A percentile compares a stretch with the other conserved stretches of the same genome.
These are phyloP conservation scores for Acrobasis repandana DNA, from an alignment of 2,888 invertebrate species.

Conservation along the genomic window DNA sequence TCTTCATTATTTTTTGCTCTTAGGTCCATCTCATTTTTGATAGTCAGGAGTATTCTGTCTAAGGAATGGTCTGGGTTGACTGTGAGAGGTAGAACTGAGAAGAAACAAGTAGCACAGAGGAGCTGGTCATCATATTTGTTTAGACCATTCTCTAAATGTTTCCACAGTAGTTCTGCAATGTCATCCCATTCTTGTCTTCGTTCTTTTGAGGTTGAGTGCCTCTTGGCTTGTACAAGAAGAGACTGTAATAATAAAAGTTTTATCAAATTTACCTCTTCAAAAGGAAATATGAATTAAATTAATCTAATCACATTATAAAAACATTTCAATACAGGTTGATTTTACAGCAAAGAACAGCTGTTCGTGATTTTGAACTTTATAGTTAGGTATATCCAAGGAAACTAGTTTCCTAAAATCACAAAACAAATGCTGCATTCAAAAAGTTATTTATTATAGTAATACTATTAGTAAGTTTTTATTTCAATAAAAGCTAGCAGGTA, in stretches of 20 bases:
- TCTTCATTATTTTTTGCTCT: conserved; percentile 29
- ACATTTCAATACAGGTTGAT: too few relatives aligned
- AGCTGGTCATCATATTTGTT: conserved; percentile 66
- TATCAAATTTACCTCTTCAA: neutral
- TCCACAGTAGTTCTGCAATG: conserved; percentile 53
- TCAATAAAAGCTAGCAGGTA: too few relatives aligned
- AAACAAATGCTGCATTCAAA: too few relatives aligned
- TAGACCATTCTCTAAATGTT: conserved; percentile 54
- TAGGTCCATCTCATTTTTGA: conserved; percentile 43
- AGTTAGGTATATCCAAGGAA: too few relatives aligned
- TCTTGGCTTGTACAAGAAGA: conserved; percentile 49
- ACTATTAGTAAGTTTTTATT: too few relatives aligned
- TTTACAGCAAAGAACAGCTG: too few relatives aligned
- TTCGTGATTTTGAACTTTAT: too few relatives aligned
- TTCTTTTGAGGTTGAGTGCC: conserved; percentile 29
- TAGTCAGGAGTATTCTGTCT: conserved; percentile 41
- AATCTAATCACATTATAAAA: too few relatives aligned
- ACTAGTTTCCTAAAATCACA: too few relatives aligned
- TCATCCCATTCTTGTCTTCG: conserved; percentile 42
- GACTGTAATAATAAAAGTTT: conserved; percentile 47
- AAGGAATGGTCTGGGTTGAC: conserved; percentile 50
- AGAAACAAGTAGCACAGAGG: conserved; percentile 69
- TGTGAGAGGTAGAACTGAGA: conserved; percentile 50
- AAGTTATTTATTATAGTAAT: too few relatives aligned
- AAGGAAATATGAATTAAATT: too few relatives aligned